These are phyloP conservation scores for Andrena trimmerana DNA, from an alignment of 2,888 invertebrate species.

Conservation along the genomic window DNA sequence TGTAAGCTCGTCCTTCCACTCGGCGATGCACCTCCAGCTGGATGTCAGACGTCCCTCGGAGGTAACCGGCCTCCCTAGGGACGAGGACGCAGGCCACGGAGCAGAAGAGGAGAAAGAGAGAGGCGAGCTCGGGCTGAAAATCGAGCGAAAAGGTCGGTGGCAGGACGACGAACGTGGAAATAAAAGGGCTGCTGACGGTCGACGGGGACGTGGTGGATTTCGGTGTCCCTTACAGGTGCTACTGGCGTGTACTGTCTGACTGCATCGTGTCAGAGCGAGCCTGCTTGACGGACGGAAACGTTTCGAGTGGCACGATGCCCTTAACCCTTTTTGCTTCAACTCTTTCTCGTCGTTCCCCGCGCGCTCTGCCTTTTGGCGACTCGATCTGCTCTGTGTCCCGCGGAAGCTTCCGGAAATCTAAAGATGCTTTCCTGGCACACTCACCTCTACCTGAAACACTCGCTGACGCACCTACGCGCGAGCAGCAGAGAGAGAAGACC, in stretches of 20 bases:
- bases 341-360: no score
- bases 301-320: slow-evolving; percentile 22
- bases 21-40: slow-evolving; percentile 50
- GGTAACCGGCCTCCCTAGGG: slow-evolving; percentile 50
- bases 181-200: slow-evolving; percentile 49
- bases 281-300: slow-evolving; percentile 51
- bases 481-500: neutral
- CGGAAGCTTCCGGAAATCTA: no score
- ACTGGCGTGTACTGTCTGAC: slow-evolving; percentile 37
- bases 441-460: neutral
- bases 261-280: slow-evolving; percentile 22
- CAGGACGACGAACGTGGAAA: slow-evolving; percentile 48
- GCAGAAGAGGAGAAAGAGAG: neutral
- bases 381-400: no score
- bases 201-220: slow-evolving; percentile 30
- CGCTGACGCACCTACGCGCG: neutral
- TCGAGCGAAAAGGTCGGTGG: slow-evolving; percentile 37
- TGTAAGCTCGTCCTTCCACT: slow-evolving; percentile 68
- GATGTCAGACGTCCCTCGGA: slow-evolving; percentile 60
- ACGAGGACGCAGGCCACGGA: slow-evolving; percentile 19
- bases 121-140: slow-evolving; percentile 32
- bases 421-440: neutral
- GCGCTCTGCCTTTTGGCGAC: no score
- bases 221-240: slow-evolving; percentile 59
- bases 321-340: neutral